Evolutionary conservation across 2,888 invertebrate genomes (phyloP).

Genomic region (Pinctada fucata): DNA sequence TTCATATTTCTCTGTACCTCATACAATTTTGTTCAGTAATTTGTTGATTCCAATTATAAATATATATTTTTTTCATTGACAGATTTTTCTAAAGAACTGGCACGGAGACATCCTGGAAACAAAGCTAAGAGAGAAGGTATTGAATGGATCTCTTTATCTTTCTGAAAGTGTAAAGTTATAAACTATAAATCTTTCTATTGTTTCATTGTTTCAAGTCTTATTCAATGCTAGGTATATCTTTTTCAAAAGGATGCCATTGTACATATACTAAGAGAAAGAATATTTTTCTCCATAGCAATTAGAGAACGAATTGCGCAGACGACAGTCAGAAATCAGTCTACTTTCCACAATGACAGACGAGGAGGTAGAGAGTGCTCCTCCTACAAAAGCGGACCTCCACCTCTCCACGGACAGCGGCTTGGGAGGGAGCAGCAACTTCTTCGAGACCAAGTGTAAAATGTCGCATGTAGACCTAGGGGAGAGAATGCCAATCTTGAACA

Average conservation of each 20-base stretch:
- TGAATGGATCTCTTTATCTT: no score
- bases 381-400: conserved; percentile 40
- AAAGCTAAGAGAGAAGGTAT: conserved; percentile 34
- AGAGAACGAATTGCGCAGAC: conserved; percentile 40
- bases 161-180: no score
- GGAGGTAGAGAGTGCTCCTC: conserved; percentile 24
- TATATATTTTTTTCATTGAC: conserved; percentile 6
- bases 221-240: no score
- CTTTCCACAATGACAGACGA: conserved; percentile 45
- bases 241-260: no score
- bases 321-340: conserved; percentile 47
- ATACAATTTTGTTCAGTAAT: no score
- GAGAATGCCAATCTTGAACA: background rate
- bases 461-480: conserved; percentile 78
- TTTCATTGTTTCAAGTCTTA: background rate
- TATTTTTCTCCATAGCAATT: background rate
- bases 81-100: conserved; percentile 63
- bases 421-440: conserved; percentile 83
- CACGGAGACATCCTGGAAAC: conserved; percentile 60
- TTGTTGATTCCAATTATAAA: no score
- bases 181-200: conserved; percentile 40
- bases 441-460: conserved; percentile 85
- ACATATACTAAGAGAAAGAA: no score
- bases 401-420: conserved; percentile 41
- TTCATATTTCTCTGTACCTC: no score